A percentile compares a stretch with the other conserved stretches of the same genome.
phyloP scores from a whole-genome alignment of 2,797 vertebrate species.

The Choloepus didactylus region DNA sequence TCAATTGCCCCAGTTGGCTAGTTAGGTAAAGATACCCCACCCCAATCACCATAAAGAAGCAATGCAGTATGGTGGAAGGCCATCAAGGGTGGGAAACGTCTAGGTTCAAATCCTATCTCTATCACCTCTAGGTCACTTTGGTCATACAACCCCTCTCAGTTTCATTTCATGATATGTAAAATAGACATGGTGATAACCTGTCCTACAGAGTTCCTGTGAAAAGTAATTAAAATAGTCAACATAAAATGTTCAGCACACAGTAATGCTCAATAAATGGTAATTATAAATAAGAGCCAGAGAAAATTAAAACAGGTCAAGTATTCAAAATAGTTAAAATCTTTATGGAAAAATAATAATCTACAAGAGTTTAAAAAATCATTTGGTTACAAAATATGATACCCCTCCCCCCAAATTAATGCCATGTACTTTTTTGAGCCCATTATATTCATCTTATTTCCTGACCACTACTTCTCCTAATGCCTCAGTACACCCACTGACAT shows the following conservation, averaged over 20 bases:
- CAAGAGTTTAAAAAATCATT: constrained; percentile 20
- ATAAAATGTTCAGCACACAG: background rate
- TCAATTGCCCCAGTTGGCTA: background rate
- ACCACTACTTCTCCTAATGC: background rate
- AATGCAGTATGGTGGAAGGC: background rate
- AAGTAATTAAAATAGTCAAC: constrained; percentile 55
- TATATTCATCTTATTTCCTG: constrained; percentile 36
- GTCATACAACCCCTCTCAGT: background rate
- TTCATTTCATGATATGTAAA: constrained; percentile 17
- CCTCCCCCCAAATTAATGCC: background rate
- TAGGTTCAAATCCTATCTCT: background rate
- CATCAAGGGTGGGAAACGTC: background rate
- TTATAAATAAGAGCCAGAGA: background rate
- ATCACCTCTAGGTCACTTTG: background rate
- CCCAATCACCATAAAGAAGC: background rate
- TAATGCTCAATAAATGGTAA: constrained; percentile 37
- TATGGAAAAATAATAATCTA: constrained; percentile 4
- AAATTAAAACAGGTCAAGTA: constrained; percentile 39
- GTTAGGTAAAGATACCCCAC: background rate
- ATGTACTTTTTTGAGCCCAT: background rate
- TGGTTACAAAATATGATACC: background rate
- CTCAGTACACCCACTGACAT: background rate
- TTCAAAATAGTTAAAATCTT: constrained; percentile 56
- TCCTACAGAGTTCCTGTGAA: background rate
- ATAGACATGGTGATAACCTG: background rate